These are phyloP conservation scores for Eustalomyia histrio DNA, from an alignment of 2,888 invertebrate genomes.

Conservation along the genomic window DNA sequence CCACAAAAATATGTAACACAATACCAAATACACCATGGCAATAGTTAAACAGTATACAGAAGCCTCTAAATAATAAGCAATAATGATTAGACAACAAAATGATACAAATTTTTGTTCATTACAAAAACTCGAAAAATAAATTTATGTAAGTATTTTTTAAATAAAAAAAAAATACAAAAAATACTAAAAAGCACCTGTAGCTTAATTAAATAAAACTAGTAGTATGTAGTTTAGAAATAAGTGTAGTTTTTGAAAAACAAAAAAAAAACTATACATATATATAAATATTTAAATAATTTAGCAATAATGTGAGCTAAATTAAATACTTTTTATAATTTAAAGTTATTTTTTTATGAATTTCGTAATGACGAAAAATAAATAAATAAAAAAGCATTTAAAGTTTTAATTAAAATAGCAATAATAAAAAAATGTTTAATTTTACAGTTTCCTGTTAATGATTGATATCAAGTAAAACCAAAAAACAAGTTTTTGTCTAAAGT, in stretches of 20 bases:
- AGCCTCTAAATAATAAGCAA: constrained; percentile 54
- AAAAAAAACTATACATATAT: constrained; percentile 17
- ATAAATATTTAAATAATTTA: constrained; percentile 61
- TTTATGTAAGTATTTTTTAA: constrained; percentile 60
- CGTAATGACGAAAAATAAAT: constrained; percentile 30
- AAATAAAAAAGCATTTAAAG: constrained; percentile 24
- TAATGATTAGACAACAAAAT: constrained; percentile 55
- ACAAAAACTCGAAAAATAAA: constrained; percentile 53
- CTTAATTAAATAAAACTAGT: constrained; percentile 53
- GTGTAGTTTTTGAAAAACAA: constrained; percentile 9
- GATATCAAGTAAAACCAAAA: background rate
- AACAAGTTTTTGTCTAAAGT: background rate
- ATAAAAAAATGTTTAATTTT: background rate
- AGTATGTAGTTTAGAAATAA: constrained; percentile 26
- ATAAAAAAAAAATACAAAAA: constrained; percentile 17
- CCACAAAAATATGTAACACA: constrained; percentile 58
- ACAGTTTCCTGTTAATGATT: constrained; percentile 5
- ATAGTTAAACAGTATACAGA: constrained; percentile 33
- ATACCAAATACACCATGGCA: constrained; percentile 21
- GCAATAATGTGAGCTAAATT: constrained; percentile 44
- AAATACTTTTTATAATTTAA: constrained; percentile 35
- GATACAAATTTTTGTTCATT: constrained; percentile 53
- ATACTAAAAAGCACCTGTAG: constrained; percentile 43
- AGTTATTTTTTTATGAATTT: constrained; percentile 44
- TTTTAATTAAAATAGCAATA: constrained; percentile 44